Percentiles rank a stretch among this genome's conserved stretches.
Evolutionary conservation across 2,797 vertebrate genomes (phyloP).

Genomic region (Balearica regulorum): DNA sequence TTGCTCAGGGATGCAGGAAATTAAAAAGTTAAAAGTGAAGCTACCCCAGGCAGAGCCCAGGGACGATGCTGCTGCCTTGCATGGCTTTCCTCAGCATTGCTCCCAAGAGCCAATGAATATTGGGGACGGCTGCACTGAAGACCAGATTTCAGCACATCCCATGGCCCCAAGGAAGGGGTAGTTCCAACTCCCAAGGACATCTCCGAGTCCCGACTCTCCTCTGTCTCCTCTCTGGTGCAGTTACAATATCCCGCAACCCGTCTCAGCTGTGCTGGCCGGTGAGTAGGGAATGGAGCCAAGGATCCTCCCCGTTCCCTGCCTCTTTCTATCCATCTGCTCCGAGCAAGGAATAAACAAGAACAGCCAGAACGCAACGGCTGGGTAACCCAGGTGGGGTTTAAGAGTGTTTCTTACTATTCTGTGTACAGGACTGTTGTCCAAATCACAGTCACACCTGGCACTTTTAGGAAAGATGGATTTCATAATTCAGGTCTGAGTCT

Average conservation of each 20-base stretch:
- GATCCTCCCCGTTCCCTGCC: slow-evolving; percentile 54
- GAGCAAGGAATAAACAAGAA: slow-evolving; percentile 52
- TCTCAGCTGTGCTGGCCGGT: slow-evolving; percentile 54
- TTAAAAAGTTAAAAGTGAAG: slow-evolving; percentile 54
- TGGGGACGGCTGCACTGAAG: background rate
- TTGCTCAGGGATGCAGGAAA: slow-evolving; percentile 67
- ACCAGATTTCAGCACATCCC: background rate
- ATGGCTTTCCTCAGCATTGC: background rate
- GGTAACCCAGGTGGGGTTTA: slow-evolving; percentile 41
- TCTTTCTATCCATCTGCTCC: slow-evolving; percentile 49
- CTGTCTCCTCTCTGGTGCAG: background rate
- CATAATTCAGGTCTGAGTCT: background rate
- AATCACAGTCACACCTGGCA: slow-evolving; percentile 41
- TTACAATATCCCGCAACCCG: background rate
- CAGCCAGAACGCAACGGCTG: slow-evolving; percentile 57
- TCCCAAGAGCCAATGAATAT: background rate
- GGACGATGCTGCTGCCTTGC: slow-evolving; percentile 2
- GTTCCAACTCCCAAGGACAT: slow-evolving; percentile 1
- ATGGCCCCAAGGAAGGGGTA: background rate
- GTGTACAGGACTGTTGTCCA: background rate
- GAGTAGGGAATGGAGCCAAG: slow-evolving; percentile 48
- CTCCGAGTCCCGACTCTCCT: background rate
- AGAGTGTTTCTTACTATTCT: background rate
- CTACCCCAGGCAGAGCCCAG: background rate
- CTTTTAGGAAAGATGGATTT: background rate